Percentiles rank a stretch among this genome's conserved stretches.
Evolutionary conservation across 2,113 vertebrate species (phyloP).

Genomic region (Scytalopus superciliaris): DNA sequence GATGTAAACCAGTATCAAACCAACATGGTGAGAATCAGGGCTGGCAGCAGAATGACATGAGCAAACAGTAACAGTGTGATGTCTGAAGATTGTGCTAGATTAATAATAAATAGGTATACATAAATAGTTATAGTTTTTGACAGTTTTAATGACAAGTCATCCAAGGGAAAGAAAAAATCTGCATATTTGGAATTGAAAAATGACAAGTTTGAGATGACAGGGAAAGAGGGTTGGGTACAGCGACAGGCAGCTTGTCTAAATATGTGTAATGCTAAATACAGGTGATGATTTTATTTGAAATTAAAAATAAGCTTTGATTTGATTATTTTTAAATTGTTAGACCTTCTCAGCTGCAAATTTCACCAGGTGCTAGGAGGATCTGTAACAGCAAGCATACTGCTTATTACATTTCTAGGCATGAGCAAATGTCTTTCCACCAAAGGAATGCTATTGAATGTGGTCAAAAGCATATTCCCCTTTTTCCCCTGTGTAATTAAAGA

Average conservation of each 20-base stretch:
- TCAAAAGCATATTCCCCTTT: background rate
- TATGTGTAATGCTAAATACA: slow-evolving; percentile 72
- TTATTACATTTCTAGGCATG: slow-evolving; percentile 10
- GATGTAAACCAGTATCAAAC: background rate
- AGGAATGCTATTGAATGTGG: slow-evolving; percentile 1
- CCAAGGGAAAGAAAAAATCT: slow-evolving; percentile 5
- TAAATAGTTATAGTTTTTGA: slow-evolving; percentile 70
- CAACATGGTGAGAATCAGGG: background rate
- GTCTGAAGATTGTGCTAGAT: slow-evolving; percentile 50
- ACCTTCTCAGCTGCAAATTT: slow-evolving; percentile 53
- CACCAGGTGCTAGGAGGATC: slow-evolving; percentile 57
- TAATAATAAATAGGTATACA: slow-evolving; percentile 64
- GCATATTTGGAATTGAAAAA: slow-evolving; percentile 55
- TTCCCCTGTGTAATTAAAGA: background rate
- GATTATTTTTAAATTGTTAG: slow-evolving; percentile 69
- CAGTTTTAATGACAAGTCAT: slow-evolving; percentile 68
- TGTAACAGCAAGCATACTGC: slow-evolving; percentile 22
- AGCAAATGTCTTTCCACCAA: slow-evolving; percentile 41
- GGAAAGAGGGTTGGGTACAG: slow-evolving; percentile 27
- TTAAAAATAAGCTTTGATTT: slow-evolving; percentile 72
- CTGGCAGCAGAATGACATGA: slow-evolving; percentile 47
- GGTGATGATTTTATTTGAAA: slow-evolving; percentile 75
- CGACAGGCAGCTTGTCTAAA: slow-evolving; percentile 79
- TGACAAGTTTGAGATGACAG: slow-evolving; percentile 66
- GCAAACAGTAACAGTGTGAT: background rate